phyloP scores from a whole-genome alignment of 2,888 invertebrate species.

The Callyntrura sp. region DNA sequence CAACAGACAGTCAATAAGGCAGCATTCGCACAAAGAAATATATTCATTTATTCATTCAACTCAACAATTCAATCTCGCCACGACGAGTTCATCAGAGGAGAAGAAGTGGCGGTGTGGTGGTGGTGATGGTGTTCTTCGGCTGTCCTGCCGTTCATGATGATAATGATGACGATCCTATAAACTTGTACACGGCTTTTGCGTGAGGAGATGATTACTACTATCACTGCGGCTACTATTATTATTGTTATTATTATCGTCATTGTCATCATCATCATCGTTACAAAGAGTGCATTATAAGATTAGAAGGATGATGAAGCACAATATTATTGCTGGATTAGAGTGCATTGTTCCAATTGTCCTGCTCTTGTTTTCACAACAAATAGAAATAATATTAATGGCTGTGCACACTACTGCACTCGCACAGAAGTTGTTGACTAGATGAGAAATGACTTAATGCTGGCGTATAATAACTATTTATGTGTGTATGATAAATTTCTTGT shows the following conservation, averaged over 20 bases:
- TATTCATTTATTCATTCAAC: not conserved
- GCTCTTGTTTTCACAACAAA: not conserved
- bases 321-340: conserved; percentile 25
- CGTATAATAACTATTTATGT: conserved; percentile 1
- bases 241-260: too few relatives aligned
- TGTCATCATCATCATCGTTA: conserved; percentile 17
- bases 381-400: too few relatives aligned
- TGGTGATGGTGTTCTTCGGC: not conserved
- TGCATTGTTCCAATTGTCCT: conserved; percentile 50
- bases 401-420: too few relatives aligned
- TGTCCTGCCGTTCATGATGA: not conserved
- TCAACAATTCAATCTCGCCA: not conserved
- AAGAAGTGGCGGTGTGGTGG: not conserved
- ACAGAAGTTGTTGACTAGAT: conserved; percentile 36
- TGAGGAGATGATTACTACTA: conserved; percentile 47
- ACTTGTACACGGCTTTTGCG: not conserved
- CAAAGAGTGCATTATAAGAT: conserved; percentile 2
- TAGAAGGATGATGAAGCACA: conserved; percentile 17
- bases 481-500: not conserved
- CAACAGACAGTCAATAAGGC: not conserved
- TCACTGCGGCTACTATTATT: too few relatives aligned
- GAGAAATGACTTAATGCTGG: conserved; percentile 54
- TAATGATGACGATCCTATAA: not conserved
- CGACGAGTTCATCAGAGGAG: not conserved
- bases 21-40: not conserved